Conservation (phyloP, 2,888 invertebrate species). For the Oscheius sp. region DNA sequence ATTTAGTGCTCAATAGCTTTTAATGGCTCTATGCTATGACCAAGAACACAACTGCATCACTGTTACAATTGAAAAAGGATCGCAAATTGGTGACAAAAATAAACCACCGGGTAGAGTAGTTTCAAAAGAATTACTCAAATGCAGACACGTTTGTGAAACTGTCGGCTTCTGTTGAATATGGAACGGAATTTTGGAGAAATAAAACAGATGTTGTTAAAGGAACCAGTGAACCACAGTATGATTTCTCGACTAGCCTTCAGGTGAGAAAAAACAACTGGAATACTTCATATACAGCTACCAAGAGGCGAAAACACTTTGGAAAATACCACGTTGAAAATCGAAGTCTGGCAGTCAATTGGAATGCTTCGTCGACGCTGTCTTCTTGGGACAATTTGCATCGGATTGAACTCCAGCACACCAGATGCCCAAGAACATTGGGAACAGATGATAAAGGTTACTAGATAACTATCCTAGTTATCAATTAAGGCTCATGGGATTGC, state of each 20-base stretch:
- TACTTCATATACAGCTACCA: conserved; percentile 47
- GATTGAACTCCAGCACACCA: conserved; percentile 51
- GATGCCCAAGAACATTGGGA: conserved; percentile 65
- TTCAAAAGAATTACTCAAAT: conserved; percentile 5
- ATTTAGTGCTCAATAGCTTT: background rate
- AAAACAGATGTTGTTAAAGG: conserved; percentile 59
- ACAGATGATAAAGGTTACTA: conserved; percentile 61
- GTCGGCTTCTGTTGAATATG: conserved; percentile 51
- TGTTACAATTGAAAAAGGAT: conserved; percentile 26
- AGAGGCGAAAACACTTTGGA: conserved; percentile 46
- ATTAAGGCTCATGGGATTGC: conserved; percentile 59
- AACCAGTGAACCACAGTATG: conserved; percentile 52
- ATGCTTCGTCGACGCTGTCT: conserved; percentile 56
- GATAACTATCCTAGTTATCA: background rate
- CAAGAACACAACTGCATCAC: conserved; percentile 18
- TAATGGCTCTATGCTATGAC: conserved; percentile 28
- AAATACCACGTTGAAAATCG: conserved; percentile 52
- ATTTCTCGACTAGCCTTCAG: conserved; percentile 52
- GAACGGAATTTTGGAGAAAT: conserved; percentile 52
- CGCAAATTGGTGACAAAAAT: conserved; percentile 31
- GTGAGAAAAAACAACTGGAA: conserved; percentile 31
- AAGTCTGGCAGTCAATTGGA: conserved; percentile 48
- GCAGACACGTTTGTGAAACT: conserved; percentile 61
- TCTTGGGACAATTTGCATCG: conserved; percentile 57
- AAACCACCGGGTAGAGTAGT: conserved; percentile 30